Conservation (phyloP, 2,888 invertebrate genomes). For the Halictus quadricinctus region DNA sequence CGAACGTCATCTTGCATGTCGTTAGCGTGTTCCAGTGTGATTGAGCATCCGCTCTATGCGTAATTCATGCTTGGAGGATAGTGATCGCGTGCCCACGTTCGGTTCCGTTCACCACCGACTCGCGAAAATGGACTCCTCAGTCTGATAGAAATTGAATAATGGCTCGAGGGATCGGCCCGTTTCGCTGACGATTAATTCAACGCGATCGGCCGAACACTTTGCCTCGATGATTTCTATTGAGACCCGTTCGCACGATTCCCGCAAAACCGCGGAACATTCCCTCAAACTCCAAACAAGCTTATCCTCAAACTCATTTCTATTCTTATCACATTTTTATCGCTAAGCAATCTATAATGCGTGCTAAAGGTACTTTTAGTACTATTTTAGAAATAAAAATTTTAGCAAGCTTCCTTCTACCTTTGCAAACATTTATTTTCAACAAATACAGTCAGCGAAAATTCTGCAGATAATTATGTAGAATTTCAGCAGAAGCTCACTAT, state of each 20-base stretch:
- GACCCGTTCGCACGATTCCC: neutral
- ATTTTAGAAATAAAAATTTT: neutral
- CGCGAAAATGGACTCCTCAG: conserved; percentile 52
- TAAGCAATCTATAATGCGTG: neutral
- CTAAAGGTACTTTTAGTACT: neutral
- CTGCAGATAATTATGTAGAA: too few species aligned
- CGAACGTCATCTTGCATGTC: conserved; percentile 71
- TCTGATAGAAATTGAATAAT: conserved; percentile 58
- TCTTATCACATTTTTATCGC: neutral
- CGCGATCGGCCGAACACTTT: conserved; percentile 39
- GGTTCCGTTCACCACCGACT: conserved; percentile 56
- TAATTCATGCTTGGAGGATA: conserved; percentile 72
- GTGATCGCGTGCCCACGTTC: conserved; percentile 70
- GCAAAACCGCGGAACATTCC: neutral
- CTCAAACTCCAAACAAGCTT: neutral
- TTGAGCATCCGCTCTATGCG: conserved; percentile 69
- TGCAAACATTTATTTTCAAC: neutral
- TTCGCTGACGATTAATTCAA: conserved; percentile 40
- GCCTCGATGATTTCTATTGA: conserved; percentile 22
- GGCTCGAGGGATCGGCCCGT: conserved; percentile 46
- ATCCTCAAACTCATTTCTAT: neutral
- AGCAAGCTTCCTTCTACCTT: neutral
- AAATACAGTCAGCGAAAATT: neutral
- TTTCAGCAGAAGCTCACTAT: too few species aligned
- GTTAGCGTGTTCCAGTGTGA: conserved; percentile 73